These are phyloP conservation scores for Leptinotarsa juncta DNA, from an alignment of 2,888 invertebrate species.

Conservation along the genomic window DNA sequence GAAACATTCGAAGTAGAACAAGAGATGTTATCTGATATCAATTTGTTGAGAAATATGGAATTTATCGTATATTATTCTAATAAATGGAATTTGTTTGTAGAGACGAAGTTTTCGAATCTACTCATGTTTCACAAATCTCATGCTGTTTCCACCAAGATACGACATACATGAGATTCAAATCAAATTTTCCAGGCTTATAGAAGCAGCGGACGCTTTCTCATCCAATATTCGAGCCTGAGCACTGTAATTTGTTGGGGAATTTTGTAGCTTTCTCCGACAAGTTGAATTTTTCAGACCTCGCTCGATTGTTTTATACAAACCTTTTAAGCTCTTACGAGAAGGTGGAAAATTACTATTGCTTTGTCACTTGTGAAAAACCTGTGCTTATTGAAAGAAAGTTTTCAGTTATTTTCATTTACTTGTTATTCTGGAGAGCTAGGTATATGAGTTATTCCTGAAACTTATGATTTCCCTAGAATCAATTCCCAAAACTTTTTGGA, in stretches of 20 bases:
- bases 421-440: too few relatives aligned
- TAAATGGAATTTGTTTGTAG: too few relatives aligned
- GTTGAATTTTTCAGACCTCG: slow-evolving; percentile 3
- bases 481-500: too few relatives aligned
- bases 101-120: background rate
- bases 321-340: slow-evolving; percentile 10
- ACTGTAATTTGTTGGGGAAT: slow-evolving; percentile 2
- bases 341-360: slow-evolving; percentile 9
- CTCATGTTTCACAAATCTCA: background rate
- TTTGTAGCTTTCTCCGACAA: background rate
- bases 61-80: too few relatives aligned
- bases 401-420: too few relatives aligned
- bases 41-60: too few relatives aligned
- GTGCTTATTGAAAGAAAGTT: too few relatives aligned
- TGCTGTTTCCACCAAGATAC: background rate
- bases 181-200: background rate
- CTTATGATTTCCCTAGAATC: too few relatives aligned
- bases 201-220: background rate
- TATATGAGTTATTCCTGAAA: too few relatives aligned
- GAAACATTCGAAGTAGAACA: too few relatives aligned
- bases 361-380: background rate
- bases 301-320: background rate
- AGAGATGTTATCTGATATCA: too few relatives aligned
- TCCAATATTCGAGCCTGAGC: background rate
- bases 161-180: background rate